A percentile compares a stretch with the other conserved stretches of the same genome.
Conservation (phyloP, 2,888 invertebrate genomes). For the Conchocele bisecta region DNA sequence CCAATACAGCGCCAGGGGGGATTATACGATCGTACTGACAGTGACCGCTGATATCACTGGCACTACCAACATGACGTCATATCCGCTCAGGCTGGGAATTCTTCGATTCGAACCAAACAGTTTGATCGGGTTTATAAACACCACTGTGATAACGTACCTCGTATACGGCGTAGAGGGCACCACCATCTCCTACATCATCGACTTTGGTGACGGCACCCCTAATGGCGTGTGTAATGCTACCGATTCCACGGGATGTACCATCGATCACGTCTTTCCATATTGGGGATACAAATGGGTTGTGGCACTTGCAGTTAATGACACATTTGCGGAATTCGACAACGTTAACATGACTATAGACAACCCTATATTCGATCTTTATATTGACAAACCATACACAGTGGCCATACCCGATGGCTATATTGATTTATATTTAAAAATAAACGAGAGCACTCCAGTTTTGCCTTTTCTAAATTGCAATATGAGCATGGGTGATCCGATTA, state of each 20-base stretch:
- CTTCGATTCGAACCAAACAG: constrained; percentile 51
- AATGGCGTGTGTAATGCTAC: constrained; percentile 21
- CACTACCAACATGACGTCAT: constrained; percentile 12
- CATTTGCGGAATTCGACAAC: constrained; percentile 48
- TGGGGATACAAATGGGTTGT: constrained; percentile 37
- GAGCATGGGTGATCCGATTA: constrained; percentile 52
- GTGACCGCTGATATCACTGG: constrained; percentile 29
- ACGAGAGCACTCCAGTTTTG: constrained; percentile 26
- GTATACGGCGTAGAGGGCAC: constrained; percentile 51
- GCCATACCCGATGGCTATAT: constrained; percentile 45
- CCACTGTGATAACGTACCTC: constrained; percentile 27
- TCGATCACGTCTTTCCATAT: constrained; percentile 39
- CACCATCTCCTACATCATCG: constrained; percentile 21
- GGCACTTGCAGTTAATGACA: constrained; percentile 37
- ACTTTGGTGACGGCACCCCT: constrained; percentile 33
- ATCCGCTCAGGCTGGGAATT: constrained; percentile 40
- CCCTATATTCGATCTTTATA: constrained; percentile 37
- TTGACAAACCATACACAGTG: constrained; percentile 21
- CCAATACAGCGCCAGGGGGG: constrained; percentile 30
- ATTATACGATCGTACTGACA: constrained; percentile 33
- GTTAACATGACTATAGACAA: constrained; percentile 53
- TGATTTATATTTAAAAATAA: constrained; percentile 27
- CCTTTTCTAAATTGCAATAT: constrained; percentile 35
- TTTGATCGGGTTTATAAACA: constrained; percentile 35
- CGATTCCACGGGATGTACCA: constrained; percentile 23